Evolutionary conservation across 2,113 vertebrate species (phyloP), one percentile per base, ranked within the genome.

Genomic region (Microtus ochrogaster): DNA sequence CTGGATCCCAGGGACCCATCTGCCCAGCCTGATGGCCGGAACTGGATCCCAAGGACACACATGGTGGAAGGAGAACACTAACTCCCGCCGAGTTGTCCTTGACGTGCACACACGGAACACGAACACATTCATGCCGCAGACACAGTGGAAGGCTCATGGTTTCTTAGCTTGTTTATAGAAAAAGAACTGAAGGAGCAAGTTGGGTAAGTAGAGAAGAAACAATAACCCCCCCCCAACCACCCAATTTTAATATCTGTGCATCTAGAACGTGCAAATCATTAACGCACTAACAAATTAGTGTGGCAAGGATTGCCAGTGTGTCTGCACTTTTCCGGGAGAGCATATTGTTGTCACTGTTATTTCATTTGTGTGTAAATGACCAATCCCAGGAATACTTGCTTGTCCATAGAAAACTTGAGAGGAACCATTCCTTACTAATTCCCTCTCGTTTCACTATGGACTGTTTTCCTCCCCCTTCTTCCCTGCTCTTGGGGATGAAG

Each of bases 341-440:
- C 52, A 72, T 70, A 58, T 84, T 12, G 36, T 81, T 81, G 49
- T 70, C 86, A 26, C 12, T 88, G 13, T 16, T 2, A 58, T 90
- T 72, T 94, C 28, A 83, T 78, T 93, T 92, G 58, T 55, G 77
- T 68, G 9, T 28, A 66, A 87, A 61, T 66, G 21, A 58, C 82
- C 52, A 52, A 82, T 88, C 41, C 33, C 84, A 88, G 82, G 86
- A 89, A 16, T 70, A 65, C 68, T 82, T 89, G 30, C 7, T 90
- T 90, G 7, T 63, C 89, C 85, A 85, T 55, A 90, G 85, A 95
- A 91, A 49, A 47, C 81, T 86, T 81, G 73, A 65, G 70, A 81
- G 49, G 66, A 77, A 19, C 79, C n/a, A 85, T 63, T 77, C 39
- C 89, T 93, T 9, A 30, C 1, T 79, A 87, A 63, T 47, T 44